Evolutionary conservation across 2,797 vertebrate species (phyloP), one percentile per base, ranked within the genome.

Genomic region (Halcyon badia): DNA sequence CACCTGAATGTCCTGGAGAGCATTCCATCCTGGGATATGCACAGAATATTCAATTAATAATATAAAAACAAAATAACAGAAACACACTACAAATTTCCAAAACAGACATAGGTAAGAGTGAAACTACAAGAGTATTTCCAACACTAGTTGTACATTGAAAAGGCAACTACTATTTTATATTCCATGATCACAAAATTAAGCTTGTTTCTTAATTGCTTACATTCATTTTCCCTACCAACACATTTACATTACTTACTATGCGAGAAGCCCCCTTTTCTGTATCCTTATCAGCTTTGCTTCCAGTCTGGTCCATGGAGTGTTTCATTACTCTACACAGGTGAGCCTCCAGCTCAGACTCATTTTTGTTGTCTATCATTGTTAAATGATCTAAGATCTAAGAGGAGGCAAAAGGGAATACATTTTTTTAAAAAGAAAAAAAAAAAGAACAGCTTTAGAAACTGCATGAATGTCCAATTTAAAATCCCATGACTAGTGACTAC

Each of bases 361-460:
- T 99, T 87, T 99, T 99, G 82, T 99, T 99, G 92, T 99, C 99
- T 41, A 99, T 99, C 99, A 99, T 99, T 3, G 99, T 99, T 44
- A 99, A 97, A 94, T 99, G 99, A 97, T 99, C 99, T 83, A 99
- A 98, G 91, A 99, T 99, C 99, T 99, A 95, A 75, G 84, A 83
- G 11, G 3, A 78, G 8, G 49, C 72, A 57, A 87, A 70, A 37
- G 0, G 4, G 8, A 28, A 30, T 52, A 28, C n/a, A 14, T 51
- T 52, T 51, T 51, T 17, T 17, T 28, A 28, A 51, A 35, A 35
- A 35, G 8, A 35, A 31, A n/a, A 46, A 69, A 49, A 87, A 70
- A 19, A 24, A 3, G 18, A 61, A 41, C 19, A 14, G 13, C 30
- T 87, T 71, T 16, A 78, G 31, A 80, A 14, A 81, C 21, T 46